Conservation (phyloP, 2,113 vertebrate genomes). For the Tympanuchus pallidicinctus region DNA sequence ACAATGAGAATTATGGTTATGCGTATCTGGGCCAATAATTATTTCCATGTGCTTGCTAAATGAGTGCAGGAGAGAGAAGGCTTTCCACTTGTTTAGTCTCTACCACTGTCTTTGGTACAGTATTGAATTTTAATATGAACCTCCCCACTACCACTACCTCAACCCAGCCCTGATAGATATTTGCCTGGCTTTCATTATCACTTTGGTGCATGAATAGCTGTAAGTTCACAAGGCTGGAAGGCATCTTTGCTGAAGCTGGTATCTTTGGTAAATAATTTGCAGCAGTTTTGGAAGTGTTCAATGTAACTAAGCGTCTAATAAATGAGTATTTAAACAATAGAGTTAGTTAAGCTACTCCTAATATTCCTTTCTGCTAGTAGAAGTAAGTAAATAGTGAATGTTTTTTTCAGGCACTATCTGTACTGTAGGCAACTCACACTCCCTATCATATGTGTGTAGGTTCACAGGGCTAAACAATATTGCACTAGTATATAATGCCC, state of each 20-base stretch:
- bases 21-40: conserved; percentile 39
- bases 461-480: neutral
- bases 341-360: neutral
- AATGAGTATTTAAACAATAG: neutral
- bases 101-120: conserved; percentile 26
- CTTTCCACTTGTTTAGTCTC: conserved; percentile 48
- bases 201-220: neutral
- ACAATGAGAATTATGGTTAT: conserved; percentile 44
- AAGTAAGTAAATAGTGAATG: conserved; percentile 18
- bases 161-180: neutral
- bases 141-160: neutral
- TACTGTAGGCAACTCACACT: neutral
- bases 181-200: conserved; percentile 59
- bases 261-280: neutral
- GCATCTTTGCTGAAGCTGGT: conserved; percentile 7
- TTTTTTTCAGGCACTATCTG: neutral
- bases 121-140: conserved; percentile 52
- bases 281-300: neutral
- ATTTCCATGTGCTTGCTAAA: conserved; percentile 61
- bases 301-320: conserved; percentile 4
- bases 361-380: neutral
- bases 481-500: neutral
- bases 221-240: conserved; percentile 16
- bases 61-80: neutral
- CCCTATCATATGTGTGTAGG: neutral